Evolutionary conservation across 2,888 invertebrate genomes (phyloP).

Genomic region (Esperia sulphurella): DNA sequence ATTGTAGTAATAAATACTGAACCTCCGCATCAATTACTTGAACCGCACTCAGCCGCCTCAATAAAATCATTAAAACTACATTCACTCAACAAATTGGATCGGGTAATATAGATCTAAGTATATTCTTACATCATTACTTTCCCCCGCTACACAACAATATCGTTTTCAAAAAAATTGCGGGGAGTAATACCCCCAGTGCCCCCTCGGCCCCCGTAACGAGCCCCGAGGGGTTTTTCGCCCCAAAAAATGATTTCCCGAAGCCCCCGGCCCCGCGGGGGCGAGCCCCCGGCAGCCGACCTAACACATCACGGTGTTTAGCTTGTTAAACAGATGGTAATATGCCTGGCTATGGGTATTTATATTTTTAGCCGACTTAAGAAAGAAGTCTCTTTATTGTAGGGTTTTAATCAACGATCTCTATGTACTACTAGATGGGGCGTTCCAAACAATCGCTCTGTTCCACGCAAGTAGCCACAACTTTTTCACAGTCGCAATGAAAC

Average conservation of each 20-base stretch:
- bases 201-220: constrained; percentile 28
- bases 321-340: constrained; percentile 39
- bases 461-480: no score
- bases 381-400: no score
- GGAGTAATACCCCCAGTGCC: constrained; percentile 22
- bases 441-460: no score
- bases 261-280: constrained; percentile 10
- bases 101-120: constrained; percentile 25
- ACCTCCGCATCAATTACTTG: no score
- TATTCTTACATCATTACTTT: constrained; percentile 38
- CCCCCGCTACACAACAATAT: constrained; percentile 37
- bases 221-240: constrained; percentile 26
- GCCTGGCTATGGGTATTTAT: neutral
- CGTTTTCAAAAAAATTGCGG: constrained; percentile 47
- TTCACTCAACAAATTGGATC: constrained; percentile 31
- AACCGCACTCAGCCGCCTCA: neutral
- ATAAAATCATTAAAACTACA: constrained; percentile 27
- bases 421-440: no score
- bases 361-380: neutral
- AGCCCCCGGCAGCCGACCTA: constrained; percentile 17
- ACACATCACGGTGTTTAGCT: constrained; percentile 36
- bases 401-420: no score
- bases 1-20: no score
- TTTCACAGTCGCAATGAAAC: no score
- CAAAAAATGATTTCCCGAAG: constrained; percentile 37